phyloP scores from a whole-genome alignment of 53 echinoderm and acorn worm genomes.

The Luidia sarsii region DNA sequence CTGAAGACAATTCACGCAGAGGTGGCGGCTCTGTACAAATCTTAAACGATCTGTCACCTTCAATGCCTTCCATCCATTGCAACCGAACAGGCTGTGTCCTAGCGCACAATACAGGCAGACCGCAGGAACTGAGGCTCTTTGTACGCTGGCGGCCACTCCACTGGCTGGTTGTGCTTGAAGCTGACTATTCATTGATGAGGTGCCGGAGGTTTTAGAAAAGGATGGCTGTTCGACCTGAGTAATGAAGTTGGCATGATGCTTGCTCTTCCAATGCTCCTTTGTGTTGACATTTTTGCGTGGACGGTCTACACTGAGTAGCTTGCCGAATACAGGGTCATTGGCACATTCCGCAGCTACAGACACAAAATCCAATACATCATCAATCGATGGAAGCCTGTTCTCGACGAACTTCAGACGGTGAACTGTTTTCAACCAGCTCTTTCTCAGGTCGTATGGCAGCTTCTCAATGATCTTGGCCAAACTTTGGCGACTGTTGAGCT shows the following conservation, averaged over 20 bases:
- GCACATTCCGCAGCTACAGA: slow-evolving; percentile 39
- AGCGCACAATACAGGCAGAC: not conserved
- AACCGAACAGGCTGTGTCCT: slow-evolving; percentile 33
- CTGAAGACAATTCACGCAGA: slow-evolving; percentile 67
- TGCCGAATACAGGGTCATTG: slow-evolving; percentile 49
- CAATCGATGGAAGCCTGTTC: slow-evolving; percentile 14
- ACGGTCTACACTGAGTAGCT: not conserved
- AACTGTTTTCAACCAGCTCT: slow-evolving; percentile 46
- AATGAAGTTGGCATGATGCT: slow-evolving; percentile 1
- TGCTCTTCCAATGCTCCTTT: slow-evolving; percentile 1
- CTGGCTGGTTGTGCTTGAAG: not conserved
- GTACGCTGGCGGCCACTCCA: not conserved
- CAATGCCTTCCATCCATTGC: slow-evolving; percentile 50
- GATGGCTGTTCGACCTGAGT: not conserved
- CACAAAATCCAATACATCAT: slow-evolving; percentile 47
- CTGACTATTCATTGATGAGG: no score
- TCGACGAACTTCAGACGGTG: slow-evolving; percentile 2
- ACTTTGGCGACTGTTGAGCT: slow-evolving; percentile 42
- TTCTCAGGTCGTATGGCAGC: slow-evolving; percentile 41
- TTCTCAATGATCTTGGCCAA: slow-evolving; percentile 30
- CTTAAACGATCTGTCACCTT: slow-evolving; percentile 11
- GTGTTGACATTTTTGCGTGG: not conserved
- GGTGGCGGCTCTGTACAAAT: slow-evolving; percentile 30
- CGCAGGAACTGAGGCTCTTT: not conserved
- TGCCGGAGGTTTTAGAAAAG: not conserved